These are phyloP conservation scores for Melangyna quadrimaculata DNA, from an alignment of 2,888 invertebrate genomes.

Conservation along the genomic window DNA sequence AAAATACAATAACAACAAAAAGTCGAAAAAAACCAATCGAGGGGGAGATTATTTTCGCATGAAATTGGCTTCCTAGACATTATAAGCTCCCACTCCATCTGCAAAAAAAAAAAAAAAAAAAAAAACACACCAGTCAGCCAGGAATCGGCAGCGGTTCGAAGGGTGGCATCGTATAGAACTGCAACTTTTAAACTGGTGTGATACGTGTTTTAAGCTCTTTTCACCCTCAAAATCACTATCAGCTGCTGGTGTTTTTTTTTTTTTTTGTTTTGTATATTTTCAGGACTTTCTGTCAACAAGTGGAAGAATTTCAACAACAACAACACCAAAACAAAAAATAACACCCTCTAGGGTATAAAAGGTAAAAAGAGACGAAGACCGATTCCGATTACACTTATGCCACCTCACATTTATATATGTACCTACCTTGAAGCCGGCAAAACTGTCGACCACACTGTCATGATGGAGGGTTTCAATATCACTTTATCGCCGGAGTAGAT, in stretches of 20 bases:
- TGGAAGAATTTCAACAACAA: constrained; percentile 36
- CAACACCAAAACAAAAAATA: constrained; percentile 12
- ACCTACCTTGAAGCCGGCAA: constrained; percentile 5
- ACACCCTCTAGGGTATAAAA: constrained; percentile 42
- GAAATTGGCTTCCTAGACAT: constrained; percentile 66
- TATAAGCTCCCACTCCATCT: background rate
- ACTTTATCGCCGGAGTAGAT: background rate
- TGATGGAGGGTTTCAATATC: constrained; percentile 54
- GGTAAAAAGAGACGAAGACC: constrained; percentile 40
- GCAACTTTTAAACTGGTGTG: constrained; percentile 58
- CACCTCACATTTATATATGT: constrained; percentile 47
- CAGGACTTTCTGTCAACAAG: constrained; percentile 60
- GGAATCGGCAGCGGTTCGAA: background rate
- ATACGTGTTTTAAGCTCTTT: constrained; percentile 60
- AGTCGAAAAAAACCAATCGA: constrained; percentile 23
- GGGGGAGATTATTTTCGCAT: constrained; percentile 71
- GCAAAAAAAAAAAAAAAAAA: background rate
- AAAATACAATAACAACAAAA: constrained; percentile 48
- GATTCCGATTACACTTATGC: constrained; percentile 57
- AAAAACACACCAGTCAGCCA: background rate
- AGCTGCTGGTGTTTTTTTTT: constrained; percentile 52
- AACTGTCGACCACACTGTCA: background rate
- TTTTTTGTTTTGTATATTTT: constrained; percentile 36
- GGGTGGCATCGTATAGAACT: constrained; percentile 55
- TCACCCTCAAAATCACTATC: constrained; percentile 65